Evolutionary conservation across 2,113 vertebrate genomes (phyloP), one percentile per base, ranked within the genome.

Genomic region (Felis chaus): DNA sequence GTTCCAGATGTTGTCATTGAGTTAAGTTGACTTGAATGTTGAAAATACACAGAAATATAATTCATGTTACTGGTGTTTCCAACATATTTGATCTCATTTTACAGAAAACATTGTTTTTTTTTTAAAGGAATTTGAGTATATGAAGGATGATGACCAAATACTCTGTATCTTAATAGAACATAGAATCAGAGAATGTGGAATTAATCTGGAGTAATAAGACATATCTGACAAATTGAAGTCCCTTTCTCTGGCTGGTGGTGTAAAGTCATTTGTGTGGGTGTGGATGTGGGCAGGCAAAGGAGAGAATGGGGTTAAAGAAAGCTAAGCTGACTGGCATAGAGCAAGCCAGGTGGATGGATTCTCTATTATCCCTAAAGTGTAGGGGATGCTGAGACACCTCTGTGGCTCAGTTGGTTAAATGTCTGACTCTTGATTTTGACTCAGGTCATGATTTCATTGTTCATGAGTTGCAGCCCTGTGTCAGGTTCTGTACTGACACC

Each of bases 21-120:
- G n/a, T 91, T 93, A 19, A 80, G 31, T 71, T 39, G n/a, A 85
- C 14, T 91, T 86, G 81, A 91, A 88, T 86, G 53, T 39, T 61
- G 85, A 80, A 86, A 92, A 73, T 61, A 36, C 15, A 79, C 66
- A 91, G 87, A 94, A 95, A 96, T 87, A 85, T 39, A 95, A 95
- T 95, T 91, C 85, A 91, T 82, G 53, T 91, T 73, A 82, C 41
- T 66, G 66, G 33, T 94, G 10, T 97, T 95, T 91, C 41, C 33
- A 89, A n/a, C 11, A 48, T 55, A 86, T n/a, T 76, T 25, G 53
- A 9, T 69, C 25, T 92, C 23, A 73, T 89, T 95, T 89, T 95
- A 66, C 57, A 95, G 71, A 88, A 88, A 88, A 50, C 15, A 45
- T 80, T 76, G 76, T n/a, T 36, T 57, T 85, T 89, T 50, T 27